These are phyloP conservation scores for Chascanopsetta lugubris DNA, from an alignment of 2,113 vertebrate genomes.

Conservation along the genomic window DNA sequence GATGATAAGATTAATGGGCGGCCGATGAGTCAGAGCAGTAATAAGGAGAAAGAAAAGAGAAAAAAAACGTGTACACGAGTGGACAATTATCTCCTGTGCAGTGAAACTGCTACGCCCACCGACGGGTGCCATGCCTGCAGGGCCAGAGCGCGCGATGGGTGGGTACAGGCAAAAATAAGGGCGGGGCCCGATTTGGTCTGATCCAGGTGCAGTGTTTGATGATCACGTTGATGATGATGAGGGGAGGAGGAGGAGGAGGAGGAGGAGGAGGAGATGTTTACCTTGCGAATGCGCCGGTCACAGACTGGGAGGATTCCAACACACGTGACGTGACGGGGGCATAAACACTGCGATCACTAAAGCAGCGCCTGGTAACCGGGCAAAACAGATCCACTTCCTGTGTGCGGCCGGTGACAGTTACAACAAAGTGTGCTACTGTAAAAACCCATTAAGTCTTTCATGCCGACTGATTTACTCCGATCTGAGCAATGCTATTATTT, in stretches of 20 bases:
- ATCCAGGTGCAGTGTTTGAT: constrained; percentile 30
- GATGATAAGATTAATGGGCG: constrained; percentile 31
- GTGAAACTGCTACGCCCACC: not conserved
- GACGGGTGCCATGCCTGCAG: constrained; percentile 19
- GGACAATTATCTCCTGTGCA: constrained; percentile 13
- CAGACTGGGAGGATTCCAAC: constrained; percentile 30
- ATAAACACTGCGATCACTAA: constrained; percentile 4
- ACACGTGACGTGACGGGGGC: constrained; percentile 19
- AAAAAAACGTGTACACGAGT: not conserved
- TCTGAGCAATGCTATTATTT: not conserved
- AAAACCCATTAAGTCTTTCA: not conserved
- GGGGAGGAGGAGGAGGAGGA: constrained; percentile 3
- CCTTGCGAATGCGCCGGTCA: constrained; percentile 57
- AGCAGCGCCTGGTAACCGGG: constrained; percentile 14
- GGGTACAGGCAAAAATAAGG: constrained; percentile 22
- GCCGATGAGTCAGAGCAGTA: constrained; percentile 56
- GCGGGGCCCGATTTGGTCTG: not conserved
- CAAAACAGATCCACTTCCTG: constrained; percentile 5
- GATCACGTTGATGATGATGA: constrained; percentile 10
- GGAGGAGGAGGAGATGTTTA: constrained; percentile 39
- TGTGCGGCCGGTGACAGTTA: not conserved
- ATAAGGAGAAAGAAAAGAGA: too few species aligned
- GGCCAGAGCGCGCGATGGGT: constrained; percentile 38
- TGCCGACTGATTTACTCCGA: not conserved
- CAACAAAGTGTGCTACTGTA: not conserved